These are phyloP conservation scores for Paramisgurnus dabryanus DNA, from an alignment of 2,113 vertebrate genomes.

Conservation along the genomic window DNA sequence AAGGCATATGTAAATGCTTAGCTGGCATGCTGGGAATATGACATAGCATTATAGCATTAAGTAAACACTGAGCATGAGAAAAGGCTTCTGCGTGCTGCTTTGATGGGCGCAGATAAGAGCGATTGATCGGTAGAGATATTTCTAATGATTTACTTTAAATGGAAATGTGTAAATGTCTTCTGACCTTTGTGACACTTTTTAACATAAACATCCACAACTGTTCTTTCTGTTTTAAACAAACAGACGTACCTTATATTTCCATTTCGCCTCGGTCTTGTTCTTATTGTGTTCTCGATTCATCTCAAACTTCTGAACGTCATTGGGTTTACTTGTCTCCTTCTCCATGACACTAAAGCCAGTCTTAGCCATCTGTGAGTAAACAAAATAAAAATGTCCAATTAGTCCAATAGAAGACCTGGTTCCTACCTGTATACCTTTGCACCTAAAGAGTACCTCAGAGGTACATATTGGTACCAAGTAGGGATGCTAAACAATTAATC, in stretches of 20 bases:
- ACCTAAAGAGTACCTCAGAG: too few relatives aligned
- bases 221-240: background rate
- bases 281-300: constrained; percentile 90
- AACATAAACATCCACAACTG: background rate
- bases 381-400: background rate
- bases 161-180: constrained; percentile 62
- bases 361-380: constrained; percentile 80
- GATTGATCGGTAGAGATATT: constrained; percentile 61
- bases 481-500: too few relatives aligned
- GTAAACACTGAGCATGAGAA: constrained; percentile 57
- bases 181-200: constrained; percentile 36
- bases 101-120: constrained; percentile 65
- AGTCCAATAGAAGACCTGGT: too few relatives aligned
- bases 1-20: constrained; percentile 70
- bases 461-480: too few relatives aligned
- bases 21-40: constrained; percentile 55
- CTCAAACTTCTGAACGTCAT: constrained; percentile 89
- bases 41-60: constrained; percentile 62
- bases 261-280: constrained; percentile 95
- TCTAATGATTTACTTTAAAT: constrained; percentile 65
- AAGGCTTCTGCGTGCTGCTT: constrained; percentile 54
- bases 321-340: constrained; percentile 86
- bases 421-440: too few relatives aligned
- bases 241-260: constrained; percentile 95
- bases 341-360: constrained; percentile 83